Evolutionary conservation across 1,140 invertebrate genomes (phyloP), one percentile per base, ranked within the genome.

Genomic region (Aphaenogaster rudis): DNA sequence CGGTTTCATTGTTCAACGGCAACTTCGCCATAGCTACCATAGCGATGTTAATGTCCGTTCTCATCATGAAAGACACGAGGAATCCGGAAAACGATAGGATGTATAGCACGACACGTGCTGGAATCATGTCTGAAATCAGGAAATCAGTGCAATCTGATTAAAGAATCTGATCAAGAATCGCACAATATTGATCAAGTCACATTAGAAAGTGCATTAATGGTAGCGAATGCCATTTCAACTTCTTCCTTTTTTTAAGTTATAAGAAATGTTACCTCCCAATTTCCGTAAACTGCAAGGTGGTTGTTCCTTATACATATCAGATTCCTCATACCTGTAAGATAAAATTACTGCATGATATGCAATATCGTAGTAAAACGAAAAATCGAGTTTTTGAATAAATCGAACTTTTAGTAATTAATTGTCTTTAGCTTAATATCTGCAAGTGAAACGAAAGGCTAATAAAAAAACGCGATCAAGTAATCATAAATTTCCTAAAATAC

Each of bases 51-150:
- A 97, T 97, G 93, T 97, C 97, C 84, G 96, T 97, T 59, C 97
- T 95, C 97, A 97, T 97, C 97, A 97, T 97, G 90, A 97, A 97
- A 3, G 97, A 97, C 1, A 97, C 97, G 36, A 97, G 94, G 90
- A 97, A 97, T 33, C 97, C 97, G 39, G 96, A 96, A 95, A 97
- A 97, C 63, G 97, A 97, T 61, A 97, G 94, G 85, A 97, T 95
- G 91, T 97, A 97, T 3, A 97, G 94, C 13, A 97, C 97, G 42
- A 97, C 94, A 50, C 97, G 95, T 36, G 97, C 97, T 78, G 97
- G 97, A 11, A 96, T 89, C 93, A 95, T 93, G 78, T 96, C 96
- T 96, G 91, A 2, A 88, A 88, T 88, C 8, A 54, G 7, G 39
- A 87, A 76, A 7, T 7, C 13, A 67, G 45, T 45, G 13, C 0